phyloP scores from a whole-genome alignment of 2,113 vertebrate species.

The Dicaeum eximium region DNA sequence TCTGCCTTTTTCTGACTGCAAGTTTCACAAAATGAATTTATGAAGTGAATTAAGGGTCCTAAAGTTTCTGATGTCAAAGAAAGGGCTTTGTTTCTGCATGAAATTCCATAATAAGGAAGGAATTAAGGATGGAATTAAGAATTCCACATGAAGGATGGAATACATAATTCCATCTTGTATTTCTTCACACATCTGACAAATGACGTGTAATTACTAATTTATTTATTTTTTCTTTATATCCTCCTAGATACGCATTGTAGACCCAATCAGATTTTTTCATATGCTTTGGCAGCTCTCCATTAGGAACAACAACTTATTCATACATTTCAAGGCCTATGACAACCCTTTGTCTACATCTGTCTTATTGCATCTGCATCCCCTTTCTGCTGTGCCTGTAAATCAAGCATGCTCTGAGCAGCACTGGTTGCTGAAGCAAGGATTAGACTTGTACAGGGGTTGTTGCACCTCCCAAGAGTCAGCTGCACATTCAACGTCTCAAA shows the following conservation, averaged over 20 bases:
- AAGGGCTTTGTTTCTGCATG: neutral
- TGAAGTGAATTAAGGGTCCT: neutral
- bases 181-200: neutral
- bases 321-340: neutral
- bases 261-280: neutral
- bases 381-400: neutral
- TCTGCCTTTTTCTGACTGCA: neutral
- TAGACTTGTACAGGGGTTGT: neutral
- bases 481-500: neutral
- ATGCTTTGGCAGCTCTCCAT: neutral
- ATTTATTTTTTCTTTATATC: neutral
- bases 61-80: neutral
- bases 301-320: neutral
- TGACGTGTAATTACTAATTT: neutral
- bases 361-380: neutral
- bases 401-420: neutral
- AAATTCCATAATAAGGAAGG: neutral
- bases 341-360: neutral
- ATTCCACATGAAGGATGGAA: too few relatives aligned
- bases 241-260: neutral
- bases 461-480: neutral
- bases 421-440: neutral
- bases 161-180: neutral
- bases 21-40: neutral
- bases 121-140: too few relatives aligned